phyloP scores from a whole-genome alignment of 2,797 vertebrate species.

The Borostomias antarcticus region DNA sequence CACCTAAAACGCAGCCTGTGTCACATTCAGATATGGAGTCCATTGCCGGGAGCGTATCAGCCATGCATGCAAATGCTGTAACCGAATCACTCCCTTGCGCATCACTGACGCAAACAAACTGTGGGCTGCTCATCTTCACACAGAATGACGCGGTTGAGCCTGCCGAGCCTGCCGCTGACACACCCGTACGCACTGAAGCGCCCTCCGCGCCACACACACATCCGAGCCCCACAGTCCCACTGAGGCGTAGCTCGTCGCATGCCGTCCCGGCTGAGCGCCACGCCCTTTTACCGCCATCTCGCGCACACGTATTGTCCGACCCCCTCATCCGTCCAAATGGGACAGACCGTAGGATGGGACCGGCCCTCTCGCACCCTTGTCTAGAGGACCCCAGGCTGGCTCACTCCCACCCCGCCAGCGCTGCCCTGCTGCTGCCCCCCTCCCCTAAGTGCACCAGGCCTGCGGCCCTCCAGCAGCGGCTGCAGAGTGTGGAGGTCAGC shows the following conservation, averaged over 20 bases:
- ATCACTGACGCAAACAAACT: constrained; percentile 32
- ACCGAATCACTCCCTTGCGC: constrained; percentile 38
- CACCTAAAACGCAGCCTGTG: constrained; percentile 15
- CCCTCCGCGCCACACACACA: constrained; percentile 22
- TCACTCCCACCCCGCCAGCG: constrained; percentile 68
- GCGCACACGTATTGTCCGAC: constrained; percentile 38
- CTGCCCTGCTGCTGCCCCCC: constrained; percentile 55
- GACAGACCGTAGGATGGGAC: not conserved
- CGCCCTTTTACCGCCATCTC: constrained; percentile 41
- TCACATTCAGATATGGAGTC: constrained; percentile 47
- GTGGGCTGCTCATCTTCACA: constrained; percentile 23
- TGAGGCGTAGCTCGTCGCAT: constrained; percentile 2
- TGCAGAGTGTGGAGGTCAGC: constrained; percentile 88
- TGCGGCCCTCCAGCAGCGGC: constrained; percentile 83
- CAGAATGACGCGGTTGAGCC: constrained; percentile 8
- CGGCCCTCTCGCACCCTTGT: constrained; percentile 35
- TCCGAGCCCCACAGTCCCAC: constrained; percentile 30
- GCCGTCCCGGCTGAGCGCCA: constrained; percentile 34
- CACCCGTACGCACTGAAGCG: constrained; percentile 9
- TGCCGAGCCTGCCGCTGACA: constrained; percentile 10
- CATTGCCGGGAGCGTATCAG: constrained; percentile 41
- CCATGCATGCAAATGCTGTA: constrained; percentile 39
- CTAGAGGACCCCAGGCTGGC: constrained; percentile 44
- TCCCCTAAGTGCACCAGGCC: constrained; percentile 65
- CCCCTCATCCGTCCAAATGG: constrained; percentile 30